These are phyloP conservation scores for Promerops cafer DNA, from an alignment of 2,113 vertebrate genomes.

Conservation along the genomic window DNA sequence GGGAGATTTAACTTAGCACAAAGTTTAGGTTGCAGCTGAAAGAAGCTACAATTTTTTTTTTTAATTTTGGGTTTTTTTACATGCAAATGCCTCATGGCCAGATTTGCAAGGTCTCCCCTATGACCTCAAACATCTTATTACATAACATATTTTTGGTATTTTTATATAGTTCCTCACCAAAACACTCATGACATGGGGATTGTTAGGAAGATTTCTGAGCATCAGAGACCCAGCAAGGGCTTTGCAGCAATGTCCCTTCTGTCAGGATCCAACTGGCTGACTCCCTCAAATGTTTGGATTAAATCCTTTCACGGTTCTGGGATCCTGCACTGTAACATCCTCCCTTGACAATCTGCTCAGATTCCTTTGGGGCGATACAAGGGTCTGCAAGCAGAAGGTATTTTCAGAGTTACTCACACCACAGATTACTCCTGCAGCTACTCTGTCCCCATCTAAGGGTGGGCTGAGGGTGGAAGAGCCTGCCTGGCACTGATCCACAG, in stretches of 20 bases:
- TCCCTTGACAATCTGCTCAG: background rate
- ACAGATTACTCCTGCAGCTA: background rate
- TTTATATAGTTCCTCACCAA: background rate
- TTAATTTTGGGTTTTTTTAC: background rate
- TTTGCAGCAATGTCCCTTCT: background rate
- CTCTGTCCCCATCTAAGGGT: background rate
- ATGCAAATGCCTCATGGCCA: background rate
- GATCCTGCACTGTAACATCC: background rate
- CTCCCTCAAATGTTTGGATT: background rate
- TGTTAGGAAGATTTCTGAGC: background rate
- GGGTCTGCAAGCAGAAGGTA: background rate
- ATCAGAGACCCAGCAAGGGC: background rate
- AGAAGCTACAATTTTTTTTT: background rate
- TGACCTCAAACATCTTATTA: background rate
- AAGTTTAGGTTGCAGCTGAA: conserved; percentile 48
- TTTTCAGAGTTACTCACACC: background rate
- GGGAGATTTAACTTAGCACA: conserved; percentile 36
- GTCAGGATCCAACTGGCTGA: background rate
- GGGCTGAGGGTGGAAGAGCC: background rate
- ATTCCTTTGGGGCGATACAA: background rate
- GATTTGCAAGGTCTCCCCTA: background rate
- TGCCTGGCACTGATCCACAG: background rate
- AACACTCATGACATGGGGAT: background rate
- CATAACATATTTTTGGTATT: background rate
- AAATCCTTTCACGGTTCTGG: background rate